phyloP scores from a whole-genome alignment of 1,140 invertebrate genomes.

The Tribolium castaneum region DNA sequence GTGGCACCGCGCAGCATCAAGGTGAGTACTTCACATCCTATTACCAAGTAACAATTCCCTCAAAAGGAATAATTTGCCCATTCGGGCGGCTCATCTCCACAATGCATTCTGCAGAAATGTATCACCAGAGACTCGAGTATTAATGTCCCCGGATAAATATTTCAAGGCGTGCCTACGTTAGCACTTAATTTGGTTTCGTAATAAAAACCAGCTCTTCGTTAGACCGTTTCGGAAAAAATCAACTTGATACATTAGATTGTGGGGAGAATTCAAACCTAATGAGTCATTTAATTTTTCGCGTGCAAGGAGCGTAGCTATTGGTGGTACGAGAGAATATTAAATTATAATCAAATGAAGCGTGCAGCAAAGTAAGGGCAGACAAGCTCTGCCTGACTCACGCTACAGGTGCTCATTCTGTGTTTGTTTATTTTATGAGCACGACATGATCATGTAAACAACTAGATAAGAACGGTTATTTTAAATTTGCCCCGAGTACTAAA shows the following conservation, averaged over 20 bases:
- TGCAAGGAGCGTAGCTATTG: slow-evolving; percentile 19
- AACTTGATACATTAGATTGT: background rate
- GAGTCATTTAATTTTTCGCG: slow-evolving; percentile 36
- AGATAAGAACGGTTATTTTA: background rate
- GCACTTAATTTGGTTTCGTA: background rate
- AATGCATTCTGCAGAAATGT: background rate
- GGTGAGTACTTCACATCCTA: no score
- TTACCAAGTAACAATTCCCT: background rate
- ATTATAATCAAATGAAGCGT: slow-evolving; percentile 40
- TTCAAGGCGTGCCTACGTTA: background rate
- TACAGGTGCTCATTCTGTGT: slow-evolving; percentile 27
- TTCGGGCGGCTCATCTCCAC: no score
- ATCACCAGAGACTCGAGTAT: background rate
- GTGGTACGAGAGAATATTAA: slow-evolving; percentile 32
- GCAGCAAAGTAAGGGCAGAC: background rate
- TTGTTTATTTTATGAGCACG: slow-evolving; percentile 35
- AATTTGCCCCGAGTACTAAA: background rate
- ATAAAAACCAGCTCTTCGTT: background rate
- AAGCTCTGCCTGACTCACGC: slow-evolving; percentile 28
- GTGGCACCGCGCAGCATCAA: background rate
- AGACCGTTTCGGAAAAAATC: background rate
- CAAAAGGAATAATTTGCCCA: background rate
- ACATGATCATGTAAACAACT: slow-evolving; percentile 14
- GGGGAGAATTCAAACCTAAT: slow-evolving; percentile 26
- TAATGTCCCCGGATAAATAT: background rate